phyloP scores from a whole-genome alignment of 2,888 invertebrate species.

The Dryomyza anilis region DNA sequence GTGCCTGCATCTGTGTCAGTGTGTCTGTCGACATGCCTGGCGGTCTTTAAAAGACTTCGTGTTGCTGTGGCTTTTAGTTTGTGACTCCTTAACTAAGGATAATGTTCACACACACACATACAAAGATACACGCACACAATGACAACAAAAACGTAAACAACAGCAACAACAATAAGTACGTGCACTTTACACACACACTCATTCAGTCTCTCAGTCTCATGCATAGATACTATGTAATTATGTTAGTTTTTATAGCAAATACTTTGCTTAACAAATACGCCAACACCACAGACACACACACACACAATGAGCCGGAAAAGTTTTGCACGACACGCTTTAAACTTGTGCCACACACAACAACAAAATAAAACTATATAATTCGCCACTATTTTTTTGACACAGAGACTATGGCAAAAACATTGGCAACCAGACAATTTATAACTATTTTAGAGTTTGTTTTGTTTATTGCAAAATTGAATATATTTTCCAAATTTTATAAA shows the following conservation, averaged over 20 bases:
- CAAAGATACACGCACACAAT: neutral
- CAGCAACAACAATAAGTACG: too few species aligned
- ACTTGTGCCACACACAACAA: too few species aligned
- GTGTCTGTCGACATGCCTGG: neutral
- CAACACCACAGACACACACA: neutral
- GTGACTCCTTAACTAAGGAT: neutral
- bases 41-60: neutral
- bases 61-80: constrained; percentile 17
- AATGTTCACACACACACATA: neutral
- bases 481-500: too few species aligned
- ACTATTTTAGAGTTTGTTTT: too few species aligned
- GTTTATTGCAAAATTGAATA: too few species aligned
- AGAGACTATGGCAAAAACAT: too few species aligned
- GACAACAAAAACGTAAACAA: neutral
- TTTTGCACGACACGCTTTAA: too few species aligned
- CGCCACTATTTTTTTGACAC: too few species aligned
- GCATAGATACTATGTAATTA: constrained; percentile 34
- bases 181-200: neutral
- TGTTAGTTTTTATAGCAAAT: constrained; percentile 40
- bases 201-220: neutral
- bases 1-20: neutral
- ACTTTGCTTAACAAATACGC: constrained; percentile 36
- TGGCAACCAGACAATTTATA: too few species aligned
- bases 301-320: too few species aligned
- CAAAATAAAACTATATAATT: too few species aligned